Evolutionary conservation across 2,888 invertebrate genomes (phyloP), one percentile per base, ranked within the genome.

Genomic region (Acrobasis suavella): DNA sequence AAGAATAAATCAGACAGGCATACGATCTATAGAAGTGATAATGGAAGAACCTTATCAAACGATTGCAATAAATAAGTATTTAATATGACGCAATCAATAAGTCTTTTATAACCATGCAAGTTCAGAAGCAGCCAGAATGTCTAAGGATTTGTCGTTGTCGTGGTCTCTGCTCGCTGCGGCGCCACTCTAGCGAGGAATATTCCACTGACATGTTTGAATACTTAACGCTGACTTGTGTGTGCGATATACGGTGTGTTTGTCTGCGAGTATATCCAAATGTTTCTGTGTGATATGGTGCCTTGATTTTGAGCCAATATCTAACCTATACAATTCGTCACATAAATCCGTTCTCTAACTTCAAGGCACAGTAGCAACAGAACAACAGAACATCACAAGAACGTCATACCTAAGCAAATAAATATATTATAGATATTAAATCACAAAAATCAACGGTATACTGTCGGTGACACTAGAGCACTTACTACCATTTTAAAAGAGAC

Each of bases 151-250:
- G 12, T 46, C n/a, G 6, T 10, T 7, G 1, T n/a, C n/a, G 46
- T 14, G 46, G 46, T 70, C 60, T 68, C 68, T 67, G 50, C n/a
- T 50, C 12, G 37, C 16, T 16, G 39, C 7, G 37, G 17, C 69
- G 71, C 65, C 67, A 67, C 66, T 70, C 68, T 65, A 71, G 72
- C 76, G 78, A 76, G 88, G 81, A 86, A 82, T 85, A 87, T 89
- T 89, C 88, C 89, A 84, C 78, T 83, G 81, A 73, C 78, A 76
- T 81, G 86, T 86, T 83, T 78, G 80, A 79, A 76, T 75, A 73
- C 65, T 68, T 73, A 68, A 73, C 70, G 16, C 68, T 74, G 69
- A 73, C 70, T 71, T 72, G 71, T 78, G 77, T 78, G 73, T 77
- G 75, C 64, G 66, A 37, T 68, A 73, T 72, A 70, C 69, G 9